These are phyloP conservation scores for Oppia nitens DNA, from an alignment of 1,140 invertebrate species.

Conservation along the genomic window DNA sequence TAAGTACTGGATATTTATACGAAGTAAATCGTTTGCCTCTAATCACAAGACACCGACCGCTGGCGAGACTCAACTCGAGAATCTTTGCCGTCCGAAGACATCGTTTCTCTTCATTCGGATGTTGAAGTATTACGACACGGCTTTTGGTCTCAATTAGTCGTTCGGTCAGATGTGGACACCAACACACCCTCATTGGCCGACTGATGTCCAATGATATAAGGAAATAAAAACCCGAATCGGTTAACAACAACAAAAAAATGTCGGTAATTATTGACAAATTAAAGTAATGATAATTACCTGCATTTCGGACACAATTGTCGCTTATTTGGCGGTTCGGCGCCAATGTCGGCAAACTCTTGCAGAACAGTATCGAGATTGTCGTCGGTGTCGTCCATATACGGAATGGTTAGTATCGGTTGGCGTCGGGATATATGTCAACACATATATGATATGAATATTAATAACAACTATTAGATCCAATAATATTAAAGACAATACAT, in stretches of 20 bases:
- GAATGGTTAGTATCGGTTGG: too few relatives aligned
- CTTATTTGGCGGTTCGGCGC: slow-evolving; percentile 10
- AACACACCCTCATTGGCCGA: slow-evolving; percentile 66
- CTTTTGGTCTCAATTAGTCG: slow-evolving; percentile 49
- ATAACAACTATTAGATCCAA: too few relatives aligned
- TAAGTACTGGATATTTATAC: slow-evolving; percentile 12
- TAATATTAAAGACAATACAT: too few relatives aligned
- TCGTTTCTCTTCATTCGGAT: slow-evolving; percentile 79
- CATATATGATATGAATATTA: too few relatives aligned
- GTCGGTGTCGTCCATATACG: too few relatives aligned
- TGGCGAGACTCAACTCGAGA: slow-evolving; percentile 50
- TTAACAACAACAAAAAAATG: not conserved
- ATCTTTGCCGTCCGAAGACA: slow-evolving; percentile 74
- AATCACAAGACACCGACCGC: slow-evolving; percentile 53
- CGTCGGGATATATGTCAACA: too few relatives aligned
- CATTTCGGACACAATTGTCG: slow-evolving; percentile 1
- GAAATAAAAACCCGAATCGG: not conserved
- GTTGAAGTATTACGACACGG: slow-evolving; percentile 63
- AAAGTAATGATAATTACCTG: slow-evolving; percentile 4
- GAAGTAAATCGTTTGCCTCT: slow-evolving; percentile 68
- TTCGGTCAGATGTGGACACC: slow-evolving; percentile 60
- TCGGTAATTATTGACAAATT: slow-evolving; percentile 4
- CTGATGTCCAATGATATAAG: slow-evolving; percentile 31
- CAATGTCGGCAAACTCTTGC: not conserved
- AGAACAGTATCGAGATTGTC: not conserved